Percentiles rank a stretch among this genome's conserved stretches.
These are phyloP conservation scores for Catocala fraxini DNA, from an alignment of 2,888 invertebrate species.

Conservation along the genomic window DNA sequence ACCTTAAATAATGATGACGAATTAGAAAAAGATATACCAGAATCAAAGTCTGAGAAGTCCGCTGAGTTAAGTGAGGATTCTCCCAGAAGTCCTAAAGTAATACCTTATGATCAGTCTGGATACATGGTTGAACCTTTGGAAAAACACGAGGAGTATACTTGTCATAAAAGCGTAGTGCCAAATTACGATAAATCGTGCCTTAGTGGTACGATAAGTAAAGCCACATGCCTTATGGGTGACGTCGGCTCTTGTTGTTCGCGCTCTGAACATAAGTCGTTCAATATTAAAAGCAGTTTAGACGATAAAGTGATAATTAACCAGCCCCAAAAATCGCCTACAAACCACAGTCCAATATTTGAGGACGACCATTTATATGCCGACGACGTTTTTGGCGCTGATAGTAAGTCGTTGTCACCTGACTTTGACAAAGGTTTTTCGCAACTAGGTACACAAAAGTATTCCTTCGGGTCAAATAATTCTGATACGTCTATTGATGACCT, in stretches of 20 bases:
- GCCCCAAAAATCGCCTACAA: conserved; percentile 88
- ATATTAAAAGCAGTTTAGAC: conserved; percentile 71
- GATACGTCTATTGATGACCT: conserved; percentile 90
- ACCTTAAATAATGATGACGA: conserved; percentile 90
- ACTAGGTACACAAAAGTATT: conserved; percentile 78
- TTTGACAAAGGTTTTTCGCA: conserved; percentile 82
- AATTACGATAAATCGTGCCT: conserved; percentile 83
- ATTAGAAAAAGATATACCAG: conserved; percentile 85
- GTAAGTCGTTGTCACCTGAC: conserved; percentile 88
- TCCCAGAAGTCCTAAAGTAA: conserved; percentile 70
- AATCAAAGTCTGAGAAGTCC: conserved; percentile 79
- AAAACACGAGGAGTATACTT: conserved; percentile 73
- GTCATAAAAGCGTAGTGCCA: conserved; percentile 77
- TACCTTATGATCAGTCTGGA: conserved; percentile 83
- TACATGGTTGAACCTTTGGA: conserved; percentile 86
- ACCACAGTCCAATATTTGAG: conserved; percentile 88
- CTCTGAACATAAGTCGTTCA: conserved; percentile 76
- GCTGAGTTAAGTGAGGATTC: conserved; percentile 71
- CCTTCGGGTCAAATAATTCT: conserved; percentile 89
- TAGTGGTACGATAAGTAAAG: conserved; percentile 82
- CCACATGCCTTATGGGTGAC: conserved; percentile 80
- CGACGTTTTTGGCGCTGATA: conserved; percentile 89
- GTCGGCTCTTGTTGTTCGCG: conserved; percentile 81
- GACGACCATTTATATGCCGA: conserved; percentile 88
- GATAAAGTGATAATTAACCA: conserved; percentile 88